These are phyloP conservation scores for Hybognathus amarus DNA, from an alignment of 2,797 vertebrate genomes.

Conservation along the genomic window DNA sequence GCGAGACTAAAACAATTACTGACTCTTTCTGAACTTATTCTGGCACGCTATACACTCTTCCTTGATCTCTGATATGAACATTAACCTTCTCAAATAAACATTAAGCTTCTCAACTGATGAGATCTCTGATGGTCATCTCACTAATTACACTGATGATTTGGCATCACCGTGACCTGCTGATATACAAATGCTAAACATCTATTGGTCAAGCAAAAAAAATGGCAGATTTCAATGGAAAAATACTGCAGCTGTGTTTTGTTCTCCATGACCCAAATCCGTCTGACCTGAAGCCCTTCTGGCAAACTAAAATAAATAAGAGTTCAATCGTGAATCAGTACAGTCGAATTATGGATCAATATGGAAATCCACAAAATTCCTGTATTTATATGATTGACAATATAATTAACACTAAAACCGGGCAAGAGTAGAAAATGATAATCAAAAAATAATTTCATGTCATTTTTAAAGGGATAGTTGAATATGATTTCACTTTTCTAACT, in stretches of 20 bases:
- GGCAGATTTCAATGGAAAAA: not conserved
- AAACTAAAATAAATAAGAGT: not conserved
- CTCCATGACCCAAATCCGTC: not conserved
- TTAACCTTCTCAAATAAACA: not conserved
- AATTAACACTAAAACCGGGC: no score
- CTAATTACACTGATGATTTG: not conserved
- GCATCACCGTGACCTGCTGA: not conserved
- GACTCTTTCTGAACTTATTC: constrained; percentile 11
- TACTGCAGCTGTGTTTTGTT: constrained; percentile 5
- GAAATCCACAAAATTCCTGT: not conserved
- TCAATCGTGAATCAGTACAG: not conserved
- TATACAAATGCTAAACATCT: not conserved
- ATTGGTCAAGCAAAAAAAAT: not conserved
- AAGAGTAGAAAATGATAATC: no score
- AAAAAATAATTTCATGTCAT: no score
- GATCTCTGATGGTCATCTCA: not conserved
- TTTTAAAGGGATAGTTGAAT: no score
- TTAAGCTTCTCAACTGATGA: not conserved
- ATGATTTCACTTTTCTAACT: no score
- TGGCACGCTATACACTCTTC: constrained; percentile 3
- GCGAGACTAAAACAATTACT: constrained; percentile 14
- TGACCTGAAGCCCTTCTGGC: not conserved
- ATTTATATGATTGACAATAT: not conserved
- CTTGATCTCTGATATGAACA: not conserved
- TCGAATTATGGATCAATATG: not conserved